A percentile compares a stretch with the other conserved stretches of the same genome.
phyloP scores from a whole-genome alignment of 2,113 vertebrate genomes.

The Brachyhypopomus gauderio region DNA sequence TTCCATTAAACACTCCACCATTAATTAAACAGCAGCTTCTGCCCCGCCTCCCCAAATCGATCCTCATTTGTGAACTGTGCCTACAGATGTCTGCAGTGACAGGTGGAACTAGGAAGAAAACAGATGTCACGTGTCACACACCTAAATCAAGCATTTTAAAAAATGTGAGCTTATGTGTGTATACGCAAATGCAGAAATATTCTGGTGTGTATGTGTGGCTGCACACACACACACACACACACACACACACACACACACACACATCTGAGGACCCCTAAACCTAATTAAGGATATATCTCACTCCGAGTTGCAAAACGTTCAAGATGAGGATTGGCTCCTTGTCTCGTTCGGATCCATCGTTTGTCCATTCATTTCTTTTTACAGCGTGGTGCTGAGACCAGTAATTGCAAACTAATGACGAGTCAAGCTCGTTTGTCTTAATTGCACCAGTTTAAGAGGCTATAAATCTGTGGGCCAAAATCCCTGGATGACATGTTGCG shows the following conservation, averaged over 20 bases:
- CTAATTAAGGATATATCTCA: neutral
- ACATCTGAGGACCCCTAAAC: too few species aligned
- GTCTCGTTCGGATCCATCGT: constrained; percentile 24
- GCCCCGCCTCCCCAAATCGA: constrained; percentile 22
- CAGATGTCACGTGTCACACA: too few species aligned
- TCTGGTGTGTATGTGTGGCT: too few species aligned
- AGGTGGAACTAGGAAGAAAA: neutral
- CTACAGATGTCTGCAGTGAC: constrained; percentile 5
- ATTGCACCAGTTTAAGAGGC: constrained; percentile 19
- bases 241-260: neutral
- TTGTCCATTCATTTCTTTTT: constrained; percentile 33
- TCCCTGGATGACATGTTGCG: neutral
- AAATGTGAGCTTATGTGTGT: too few species aligned
- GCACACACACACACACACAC: neutral
- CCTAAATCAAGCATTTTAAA: too few species aligned
- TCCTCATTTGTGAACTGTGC: neutral
- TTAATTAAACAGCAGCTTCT: constrained; percentile 49
- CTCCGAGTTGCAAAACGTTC: neutral
- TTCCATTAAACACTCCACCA: constrained; percentile 46
- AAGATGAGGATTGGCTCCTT: constrained; percentile 2
- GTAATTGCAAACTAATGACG: constrained; percentile 32
- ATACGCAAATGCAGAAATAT: too few species aligned
- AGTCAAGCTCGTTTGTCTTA: constrained; percentile 36
- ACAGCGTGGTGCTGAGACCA: constrained; percentile 12
- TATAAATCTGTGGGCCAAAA: constrained; percentile 11